Conservation (phyloP, 2,113 vertebrate species). For the Pipra filicauda region DNA sequence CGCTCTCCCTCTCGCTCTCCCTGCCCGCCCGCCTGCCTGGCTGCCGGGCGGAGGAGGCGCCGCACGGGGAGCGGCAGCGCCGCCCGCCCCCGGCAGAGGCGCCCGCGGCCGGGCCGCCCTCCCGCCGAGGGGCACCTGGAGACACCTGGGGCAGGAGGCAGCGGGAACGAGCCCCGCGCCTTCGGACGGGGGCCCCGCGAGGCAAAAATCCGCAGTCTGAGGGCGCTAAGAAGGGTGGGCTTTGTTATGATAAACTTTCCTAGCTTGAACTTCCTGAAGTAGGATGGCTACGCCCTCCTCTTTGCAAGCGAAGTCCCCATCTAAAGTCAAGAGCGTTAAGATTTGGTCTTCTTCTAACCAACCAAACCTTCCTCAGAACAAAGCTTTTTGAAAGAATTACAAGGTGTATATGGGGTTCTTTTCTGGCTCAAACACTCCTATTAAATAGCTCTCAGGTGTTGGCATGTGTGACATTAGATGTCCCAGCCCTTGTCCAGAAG, state of each 20-base stretch:
- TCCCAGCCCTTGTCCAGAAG: not conserved
- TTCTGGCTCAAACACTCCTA: not conserved
- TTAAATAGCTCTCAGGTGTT: not conserved
- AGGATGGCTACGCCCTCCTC: not conserved
- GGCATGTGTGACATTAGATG: not conserved
- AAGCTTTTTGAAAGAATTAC: not conserved
- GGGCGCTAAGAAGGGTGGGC: fast-evolving
- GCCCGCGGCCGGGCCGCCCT: not conserved
- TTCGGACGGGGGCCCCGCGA: no score
- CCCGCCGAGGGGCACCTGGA: not conserved
- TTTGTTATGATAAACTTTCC: not conserved
- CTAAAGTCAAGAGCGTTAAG: fast-evolving
- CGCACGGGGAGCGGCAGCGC: slow-evolving; percentile 10
- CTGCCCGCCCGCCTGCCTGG: not conserved
- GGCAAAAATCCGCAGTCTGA: fast-evolving
- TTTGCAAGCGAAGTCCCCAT: fast-evolving
- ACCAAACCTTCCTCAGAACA: no score
- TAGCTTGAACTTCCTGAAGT: not conserved
- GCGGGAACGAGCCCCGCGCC: fast-evolving
- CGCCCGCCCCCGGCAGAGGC: slow-evolving; percentile 19
- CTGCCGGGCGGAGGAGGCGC: slow-evolving; percentile 36
- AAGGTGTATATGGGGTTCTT: fast-evolving
- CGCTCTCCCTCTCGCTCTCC: not conserved
- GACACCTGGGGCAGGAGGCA: not conserved
- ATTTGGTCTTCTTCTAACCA: not conserved